These are phyloP conservation scores for Steatornis caripensis DNA, from an alignment of 2,113 vertebrate genomes.

Conservation along the genomic window DNA sequence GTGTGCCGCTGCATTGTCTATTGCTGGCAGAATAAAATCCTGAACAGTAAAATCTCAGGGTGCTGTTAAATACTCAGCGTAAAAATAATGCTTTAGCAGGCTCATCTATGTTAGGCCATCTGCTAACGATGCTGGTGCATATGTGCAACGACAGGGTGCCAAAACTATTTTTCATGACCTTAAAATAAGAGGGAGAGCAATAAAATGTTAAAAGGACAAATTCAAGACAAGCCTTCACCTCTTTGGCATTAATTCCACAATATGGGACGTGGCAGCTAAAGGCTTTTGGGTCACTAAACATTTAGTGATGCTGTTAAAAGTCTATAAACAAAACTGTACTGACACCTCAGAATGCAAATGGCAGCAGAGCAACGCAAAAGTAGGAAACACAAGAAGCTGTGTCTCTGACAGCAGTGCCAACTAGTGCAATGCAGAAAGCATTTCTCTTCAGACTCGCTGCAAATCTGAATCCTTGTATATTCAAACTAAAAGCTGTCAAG, in stretches of 20 bases:
- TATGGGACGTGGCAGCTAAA: not conserved
- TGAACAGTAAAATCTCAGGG: not conserved
- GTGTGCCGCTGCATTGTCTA: not conserved
- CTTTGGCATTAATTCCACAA: not conserved
- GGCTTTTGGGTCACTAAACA: not conserved
- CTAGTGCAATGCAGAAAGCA: not conserved
- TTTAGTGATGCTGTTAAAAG: not conserved
- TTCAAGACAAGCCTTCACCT: not conserved
- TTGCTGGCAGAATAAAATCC: not conserved
- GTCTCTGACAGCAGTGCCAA: not conserved
- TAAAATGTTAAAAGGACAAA: not conserved
- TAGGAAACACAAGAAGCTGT: not conserved
- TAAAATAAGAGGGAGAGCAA: not conserved
- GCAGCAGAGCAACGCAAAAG: not conserved
- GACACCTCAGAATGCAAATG: not conserved
- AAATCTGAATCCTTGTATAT: not conserved
- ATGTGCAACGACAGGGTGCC: slow-evolving; percentile 30
- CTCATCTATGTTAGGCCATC: slow-evolving; percentile 19
- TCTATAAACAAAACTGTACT: not conserved
- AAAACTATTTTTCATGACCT: not conserved
- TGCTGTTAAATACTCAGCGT: not conserved
- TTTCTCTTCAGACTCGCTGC: not conserved
- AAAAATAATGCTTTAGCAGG: slow-evolving; percentile 1
- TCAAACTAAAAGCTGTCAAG: not conserved
- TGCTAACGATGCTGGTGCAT: not conserved